A percentile compares a stretch with the other conserved stretches of the same genome.
Conservation (phyloP, 2,888 invertebrate species). For the Clostera curtula region DNA sequence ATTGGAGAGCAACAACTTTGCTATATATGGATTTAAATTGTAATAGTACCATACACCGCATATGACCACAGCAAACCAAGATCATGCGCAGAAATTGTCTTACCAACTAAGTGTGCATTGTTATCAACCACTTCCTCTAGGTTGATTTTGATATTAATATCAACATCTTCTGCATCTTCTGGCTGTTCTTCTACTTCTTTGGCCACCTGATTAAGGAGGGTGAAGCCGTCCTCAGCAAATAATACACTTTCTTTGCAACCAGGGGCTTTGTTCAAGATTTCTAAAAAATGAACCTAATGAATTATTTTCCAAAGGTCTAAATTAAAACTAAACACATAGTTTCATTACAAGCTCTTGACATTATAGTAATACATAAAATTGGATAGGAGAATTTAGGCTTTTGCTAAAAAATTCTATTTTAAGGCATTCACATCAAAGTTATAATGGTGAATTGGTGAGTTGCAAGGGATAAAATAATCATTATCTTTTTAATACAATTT, state of each 20-base stretch:
- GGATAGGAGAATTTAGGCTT: too few relatives aligned
- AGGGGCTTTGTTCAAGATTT: constrained; percentile 77
- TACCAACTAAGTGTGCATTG: constrained; percentile 76
- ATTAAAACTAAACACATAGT: too few relatives aligned
- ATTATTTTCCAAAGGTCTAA: too few relatives aligned
- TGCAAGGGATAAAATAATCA: too few relatives aligned
- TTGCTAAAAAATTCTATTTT: not conserved
- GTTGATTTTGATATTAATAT: constrained; percentile 62
- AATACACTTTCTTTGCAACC: constrained; percentile 77
- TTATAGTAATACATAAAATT: too few relatives aligned
- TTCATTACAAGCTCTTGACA: too few relatives aligned
- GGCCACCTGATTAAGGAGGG: constrained; percentile 42
- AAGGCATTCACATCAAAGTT: not conserved
- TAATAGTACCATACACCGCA: too few relatives aligned
- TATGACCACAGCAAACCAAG: too few relatives aligned
- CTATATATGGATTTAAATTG: too few relatives aligned
- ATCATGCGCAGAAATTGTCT: constrained; percentile 6
- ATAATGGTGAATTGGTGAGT: not conserved
- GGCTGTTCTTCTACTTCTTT: constrained; percentile 25
- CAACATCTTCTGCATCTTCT: constrained; percentile 35
- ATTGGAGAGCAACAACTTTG: too few relatives aligned
- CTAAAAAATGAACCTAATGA: constrained; percentile 42
- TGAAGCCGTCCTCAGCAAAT: constrained; percentile 73
- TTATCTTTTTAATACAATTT: too few relatives aligned
- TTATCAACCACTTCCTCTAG: constrained; percentile 76